A percentile compares a stretch with the other conserved stretches of the same genome.
These are phyloP conservation scores for Momotus momota DNA, from an alignment of 2,797 vertebrate genomes.

Conservation along the genomic window DNA sequence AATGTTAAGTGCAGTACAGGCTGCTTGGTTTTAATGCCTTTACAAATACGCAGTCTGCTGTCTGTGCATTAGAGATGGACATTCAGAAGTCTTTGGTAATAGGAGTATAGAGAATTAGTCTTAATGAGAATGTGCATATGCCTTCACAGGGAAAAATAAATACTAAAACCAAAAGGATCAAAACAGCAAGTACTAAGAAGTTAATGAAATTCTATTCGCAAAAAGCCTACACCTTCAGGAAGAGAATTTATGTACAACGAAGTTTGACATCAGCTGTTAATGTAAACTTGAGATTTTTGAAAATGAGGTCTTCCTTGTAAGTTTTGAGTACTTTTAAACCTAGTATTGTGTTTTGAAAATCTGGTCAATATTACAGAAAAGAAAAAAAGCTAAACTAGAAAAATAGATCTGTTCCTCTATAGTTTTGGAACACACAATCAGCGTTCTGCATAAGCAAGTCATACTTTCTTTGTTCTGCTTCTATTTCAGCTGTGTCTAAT, in stretches of 20 bases:
- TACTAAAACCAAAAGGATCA: not conserved
- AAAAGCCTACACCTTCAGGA: not conserved
- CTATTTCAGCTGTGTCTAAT: not conserved
- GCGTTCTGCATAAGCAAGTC: not conserved
- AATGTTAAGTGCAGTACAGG: not conserved
- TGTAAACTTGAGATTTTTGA: not conserved
- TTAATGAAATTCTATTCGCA: not conserved
- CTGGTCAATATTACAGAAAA: not conserved
- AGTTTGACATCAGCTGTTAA: not conserved
- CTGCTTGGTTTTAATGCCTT: not conserved
- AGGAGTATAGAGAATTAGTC: not conserved
- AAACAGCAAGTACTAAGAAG: not conserved
- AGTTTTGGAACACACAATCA: not conserved
- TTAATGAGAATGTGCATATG: not conserved
- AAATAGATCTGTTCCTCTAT: not conserved
- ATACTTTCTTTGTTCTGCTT: not conserved
- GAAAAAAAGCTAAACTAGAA: not conserved
- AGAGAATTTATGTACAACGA: not conserved
- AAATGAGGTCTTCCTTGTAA: not conserved
- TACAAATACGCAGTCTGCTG: conserved; percentile 18
- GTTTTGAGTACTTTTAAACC: not conserved
- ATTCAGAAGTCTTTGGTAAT: not conserved
- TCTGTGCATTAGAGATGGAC: not conserved
- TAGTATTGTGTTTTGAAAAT: not conserved
- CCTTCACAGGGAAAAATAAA: not conserved